Conservation (phyloP, 2,797 vertebrate species). For the Glossophaga mutica region DNA sequence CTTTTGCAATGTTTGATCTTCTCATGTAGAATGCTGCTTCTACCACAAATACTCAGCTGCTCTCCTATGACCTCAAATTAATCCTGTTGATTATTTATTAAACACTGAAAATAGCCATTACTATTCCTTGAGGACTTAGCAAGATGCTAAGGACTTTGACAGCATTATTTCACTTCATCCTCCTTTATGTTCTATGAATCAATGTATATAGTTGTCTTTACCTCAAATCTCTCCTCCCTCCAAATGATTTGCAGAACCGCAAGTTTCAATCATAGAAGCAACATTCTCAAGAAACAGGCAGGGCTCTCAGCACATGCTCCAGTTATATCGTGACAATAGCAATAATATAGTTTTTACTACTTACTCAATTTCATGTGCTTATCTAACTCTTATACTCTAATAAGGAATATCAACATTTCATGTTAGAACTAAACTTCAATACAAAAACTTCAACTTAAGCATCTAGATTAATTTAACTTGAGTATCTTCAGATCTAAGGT, state of each 20-base stretch:
- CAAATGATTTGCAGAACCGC: background rate
- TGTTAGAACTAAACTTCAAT: background rate
- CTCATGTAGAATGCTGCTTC: background rate
- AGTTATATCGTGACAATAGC: background rate
- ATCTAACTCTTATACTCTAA: background rate
- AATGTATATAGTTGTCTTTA: background rate
- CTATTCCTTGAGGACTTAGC: conserved; percentile 7
- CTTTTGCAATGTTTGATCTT: background rate
- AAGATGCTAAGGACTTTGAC: background rate
- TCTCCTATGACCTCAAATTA: background rate
- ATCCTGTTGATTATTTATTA: conserved; percentile 14
- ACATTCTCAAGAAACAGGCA: background rate
- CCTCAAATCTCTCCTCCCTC: background rate
- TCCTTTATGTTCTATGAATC: background rate
- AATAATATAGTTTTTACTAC: background rate
- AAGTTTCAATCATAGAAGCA: background rate
- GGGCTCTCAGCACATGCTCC: background rate
- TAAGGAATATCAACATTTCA: conserved; percentile 3
- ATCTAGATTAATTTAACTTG: conserved; percentile 10
- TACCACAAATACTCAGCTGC: background rate
- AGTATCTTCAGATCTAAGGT: conserved; percentile 11
- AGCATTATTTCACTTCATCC: conserved; percentile 36
- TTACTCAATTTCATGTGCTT: background rate
- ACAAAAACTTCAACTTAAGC: conserved; percentile 43
- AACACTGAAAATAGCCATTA: conserved; percentile 13